phyloP scores from a whole-genome alignment of 2,113 vertebrate genomes.

The Anoplopoma fimbria region DNA sequence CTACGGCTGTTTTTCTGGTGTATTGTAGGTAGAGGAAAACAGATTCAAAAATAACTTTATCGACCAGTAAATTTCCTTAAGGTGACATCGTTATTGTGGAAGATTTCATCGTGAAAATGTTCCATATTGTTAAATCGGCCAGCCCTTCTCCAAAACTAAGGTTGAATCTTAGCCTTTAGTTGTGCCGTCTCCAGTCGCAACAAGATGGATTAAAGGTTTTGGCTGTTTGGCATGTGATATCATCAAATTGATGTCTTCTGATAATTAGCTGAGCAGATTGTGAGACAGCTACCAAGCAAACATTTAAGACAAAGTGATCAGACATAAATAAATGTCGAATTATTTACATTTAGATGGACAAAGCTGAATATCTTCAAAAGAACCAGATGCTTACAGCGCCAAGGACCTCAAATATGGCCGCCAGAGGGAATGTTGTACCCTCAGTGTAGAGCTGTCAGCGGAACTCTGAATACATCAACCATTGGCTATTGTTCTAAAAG shows the following conservation, averaged over 20 bases:
- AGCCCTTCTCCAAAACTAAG: not conserved
- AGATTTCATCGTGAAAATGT: not conserved
- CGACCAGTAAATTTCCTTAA: no score
- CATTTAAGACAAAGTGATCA: not conserved
- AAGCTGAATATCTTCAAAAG: not conserved
- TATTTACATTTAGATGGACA: not conserved
- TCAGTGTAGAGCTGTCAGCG: not conserved
- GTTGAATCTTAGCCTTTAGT: not conserved
- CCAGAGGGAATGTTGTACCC: not conserved
- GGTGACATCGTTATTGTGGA: not conserved
- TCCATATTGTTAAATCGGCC: not conserved
- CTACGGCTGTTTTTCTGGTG: no score
- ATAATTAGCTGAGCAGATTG: not conserved
- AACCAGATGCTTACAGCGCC: not conserved
- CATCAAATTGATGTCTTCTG: not conserved
- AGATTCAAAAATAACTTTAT: no score
- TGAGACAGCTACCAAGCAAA: not conserved
- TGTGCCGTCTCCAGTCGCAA: not conserved
- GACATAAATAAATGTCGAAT: not conserved
- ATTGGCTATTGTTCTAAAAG: constrained; percentile 45
- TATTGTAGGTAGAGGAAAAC: no score
- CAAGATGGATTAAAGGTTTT: not conserved
- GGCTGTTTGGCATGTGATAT: not conserved
- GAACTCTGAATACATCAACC: constrained; percentile 27
- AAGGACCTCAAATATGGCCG: not conserved